Base-by-base conservation (phyloP, 2,888 invertebrate species). In the Parapristionchus giblindavisi region DNA sequence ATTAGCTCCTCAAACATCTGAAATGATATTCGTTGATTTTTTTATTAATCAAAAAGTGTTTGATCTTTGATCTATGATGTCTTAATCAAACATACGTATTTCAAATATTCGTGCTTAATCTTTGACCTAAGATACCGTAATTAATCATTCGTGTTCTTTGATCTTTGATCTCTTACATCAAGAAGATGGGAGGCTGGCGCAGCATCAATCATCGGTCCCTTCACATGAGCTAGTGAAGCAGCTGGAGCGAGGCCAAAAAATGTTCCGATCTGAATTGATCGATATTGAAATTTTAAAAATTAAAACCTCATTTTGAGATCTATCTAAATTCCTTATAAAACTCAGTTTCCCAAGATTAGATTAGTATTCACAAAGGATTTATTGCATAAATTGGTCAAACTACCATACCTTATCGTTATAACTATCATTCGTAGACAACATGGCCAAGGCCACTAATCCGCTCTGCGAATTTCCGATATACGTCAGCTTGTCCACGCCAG, bases 191-290 rank as follows among this genome's bases (percentile, higher is more conserved):
- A 21, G 0, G 52, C 51, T 6, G 68, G 68, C 14, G 78, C 79
- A 0, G 86, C 54, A 52, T 77, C 83, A 2, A 78, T 75, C 36
- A 87, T 77, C 5, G 83, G 74, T 17, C 89, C 88, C 29, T 83
- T 84, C 75, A 89, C 87, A 76, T 89, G 82, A 24, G 84, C 81
- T 1, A 89, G 82, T 3, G 84, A 81, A 21, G 84, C 84, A 32
- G 88, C 82, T 6, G 87, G 87, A n/a, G 86, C 87, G 48, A 87
- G 74, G 1, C 87, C 87, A 76, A 83, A 87, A 77, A 87, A 84
- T 54, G 81, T 81, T 38, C 78, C 78, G 56, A 87, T 83, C 82
- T 89, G 74, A 70, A 77, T 29, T 32, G n/a, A n/a, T n/a, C n/a
- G n/a, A n/a, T n/a, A n/a, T n/a, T n/a, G n/a, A n/a, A n/a, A n/a